Evolutionary conservation across 2,113 vertebrate genomes (phyloP).

Genomic region (Halcyon malimbica): DNA sequence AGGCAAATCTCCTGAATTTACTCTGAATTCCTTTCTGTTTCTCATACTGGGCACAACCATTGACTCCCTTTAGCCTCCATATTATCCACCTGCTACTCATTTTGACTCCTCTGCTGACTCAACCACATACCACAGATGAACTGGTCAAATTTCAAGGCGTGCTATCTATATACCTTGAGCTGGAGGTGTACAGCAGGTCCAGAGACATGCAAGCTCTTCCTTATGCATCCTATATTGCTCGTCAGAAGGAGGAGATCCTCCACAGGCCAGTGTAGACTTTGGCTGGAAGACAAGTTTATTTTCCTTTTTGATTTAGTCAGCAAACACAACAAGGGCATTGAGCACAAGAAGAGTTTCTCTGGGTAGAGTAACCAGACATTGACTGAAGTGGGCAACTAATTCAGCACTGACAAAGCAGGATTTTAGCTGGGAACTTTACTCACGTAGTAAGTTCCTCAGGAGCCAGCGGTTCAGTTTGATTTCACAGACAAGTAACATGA

Average conservation of each 20-base stretch:
- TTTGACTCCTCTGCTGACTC: background rate
- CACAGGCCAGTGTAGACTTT: background rate
- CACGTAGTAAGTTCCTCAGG: background rate
- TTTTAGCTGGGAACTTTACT: background rate
- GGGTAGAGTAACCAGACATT: background rate
- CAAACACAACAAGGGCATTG: background rate
- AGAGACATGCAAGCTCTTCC: background rate
- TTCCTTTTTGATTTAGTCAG: background rate
- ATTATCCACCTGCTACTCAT: background rate
- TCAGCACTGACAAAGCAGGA: background rate
- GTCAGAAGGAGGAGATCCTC: background rate
- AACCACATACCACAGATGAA: background rate
- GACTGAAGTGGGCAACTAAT: background rate
- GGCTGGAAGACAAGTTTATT: background rate
- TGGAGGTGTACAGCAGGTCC: background rate
- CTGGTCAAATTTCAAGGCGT: background rate
- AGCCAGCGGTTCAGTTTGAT: background rate
- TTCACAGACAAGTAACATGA: conserved; percentile 26
- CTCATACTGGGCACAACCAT: background rate
- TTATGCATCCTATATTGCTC: background rate
- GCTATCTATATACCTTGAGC: background rate
- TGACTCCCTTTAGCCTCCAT: background rate
- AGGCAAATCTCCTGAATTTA: background rate
- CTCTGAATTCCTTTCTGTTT: background rate
- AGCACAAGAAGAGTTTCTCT: background rate